These are phyloP conservation scores for Alexandromys fortis DNA, from an alignment of 2,113 vertebrate species.

Conservation along the genomic window DNA sequence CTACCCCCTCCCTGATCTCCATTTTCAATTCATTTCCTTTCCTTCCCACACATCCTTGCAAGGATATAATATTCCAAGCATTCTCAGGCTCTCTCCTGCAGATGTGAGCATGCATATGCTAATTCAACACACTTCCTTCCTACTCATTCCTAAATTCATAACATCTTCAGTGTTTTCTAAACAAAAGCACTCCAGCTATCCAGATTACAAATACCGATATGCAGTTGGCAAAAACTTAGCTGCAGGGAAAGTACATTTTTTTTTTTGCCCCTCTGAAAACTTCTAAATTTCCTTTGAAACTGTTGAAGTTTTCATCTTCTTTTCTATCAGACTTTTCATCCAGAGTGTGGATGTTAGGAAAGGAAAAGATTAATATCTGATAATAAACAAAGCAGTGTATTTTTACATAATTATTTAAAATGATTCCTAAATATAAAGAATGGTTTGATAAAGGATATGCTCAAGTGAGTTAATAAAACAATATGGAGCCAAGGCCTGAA, in stretches of 20 bases:
- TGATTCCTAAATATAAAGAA: slow-evolving; percentile 27
- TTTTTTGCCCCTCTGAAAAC: slow-evolving; percentile 3
- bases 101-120: slow-evolving; percentile 77
- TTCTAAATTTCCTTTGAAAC: slow-evolving; percentile 66
- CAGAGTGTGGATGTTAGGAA: slow-evolving; percentile 25
- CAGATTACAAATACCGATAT: slow-evolving; percentile 67
- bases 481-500: not conserved
- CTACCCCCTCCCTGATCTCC: not conserved
- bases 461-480: slow-evolving; percentile 45
- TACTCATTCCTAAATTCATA: slow-evolving; percentile 67
- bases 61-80: slow-evolving; percentile 57
- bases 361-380: slow-evolving; percentile 39
- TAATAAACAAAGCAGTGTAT: slow-evolving; percentile 20
- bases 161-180: slow-evolving; percentile 74
- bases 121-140: slow-evolving; percentile 77
- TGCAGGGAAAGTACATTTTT: not conserved
- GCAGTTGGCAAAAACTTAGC: slow-evolving; percentile 49
- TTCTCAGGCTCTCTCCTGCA: slow-evolving; percentile 59
- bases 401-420: slow-evolving; percentile 59
- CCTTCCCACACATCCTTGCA: slow-evolving; percentile 23
- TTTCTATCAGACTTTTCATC: slow-evolving; percentile 50
- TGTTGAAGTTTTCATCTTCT: slow-evolving; percentile 40
- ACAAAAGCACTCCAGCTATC: slow-evolving; percentile 72
- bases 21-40: slow-evolving; percentile 44
- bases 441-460: slow-evolving; percentile 32